Evolutionary conservation across 1,140 invertebrate genomes (phyloP).

Genomic region (Dendroctonus valens): DNA sequence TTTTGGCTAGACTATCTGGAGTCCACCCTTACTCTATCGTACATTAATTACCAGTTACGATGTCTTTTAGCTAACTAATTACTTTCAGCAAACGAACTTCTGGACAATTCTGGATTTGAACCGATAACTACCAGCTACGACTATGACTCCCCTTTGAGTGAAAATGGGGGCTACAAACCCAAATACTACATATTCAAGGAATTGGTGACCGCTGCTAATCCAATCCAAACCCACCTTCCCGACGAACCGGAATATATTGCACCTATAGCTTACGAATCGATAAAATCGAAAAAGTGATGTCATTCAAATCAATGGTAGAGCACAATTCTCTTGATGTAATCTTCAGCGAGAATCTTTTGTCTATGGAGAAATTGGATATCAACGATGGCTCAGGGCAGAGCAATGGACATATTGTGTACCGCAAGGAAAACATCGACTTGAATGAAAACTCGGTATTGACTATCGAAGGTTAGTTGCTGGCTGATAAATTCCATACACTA

Average conservation of each 20-base stretch:
- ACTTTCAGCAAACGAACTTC: not conserved
- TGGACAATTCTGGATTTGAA: constrained; percentile 45
- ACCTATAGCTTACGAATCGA: constrained; percentile 45
- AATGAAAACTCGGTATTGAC: constrained; percentile 42
- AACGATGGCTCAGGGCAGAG: constrained; percentile 58
- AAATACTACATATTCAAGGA: constrained; percentile 51
- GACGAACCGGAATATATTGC: constrained; percentile 41
- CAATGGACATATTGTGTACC: constrained; percentile 60
- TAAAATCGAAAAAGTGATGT: constrained; percentile 43
- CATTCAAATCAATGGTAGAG: constrained; percentile 43
- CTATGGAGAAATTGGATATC: constrained; percentile 60
- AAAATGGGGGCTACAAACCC: constrained; percentile 53
- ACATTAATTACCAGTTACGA: no score
- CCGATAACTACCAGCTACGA: constrained; percentile 61
- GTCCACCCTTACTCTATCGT: no score
- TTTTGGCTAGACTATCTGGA: no score
- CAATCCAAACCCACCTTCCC: constrained; percentile 49
- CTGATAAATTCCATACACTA: not conserved
- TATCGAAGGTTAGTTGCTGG: constrained; percentile 7
- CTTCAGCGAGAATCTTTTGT: constrained; percentile 38
- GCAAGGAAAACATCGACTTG: constrained; percentile 43
- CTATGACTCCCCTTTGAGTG: constrained; percentile 56
- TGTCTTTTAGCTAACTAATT: no score
- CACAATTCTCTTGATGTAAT: constrained; percentile 34
- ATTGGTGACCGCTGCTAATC: constrained; percentile 47